Evolutionary conservation across 2,113 vertebrate species (phyloP), one percentile per base, ranked within the genome.

Genomic region (Silurus asotus): DNA sequence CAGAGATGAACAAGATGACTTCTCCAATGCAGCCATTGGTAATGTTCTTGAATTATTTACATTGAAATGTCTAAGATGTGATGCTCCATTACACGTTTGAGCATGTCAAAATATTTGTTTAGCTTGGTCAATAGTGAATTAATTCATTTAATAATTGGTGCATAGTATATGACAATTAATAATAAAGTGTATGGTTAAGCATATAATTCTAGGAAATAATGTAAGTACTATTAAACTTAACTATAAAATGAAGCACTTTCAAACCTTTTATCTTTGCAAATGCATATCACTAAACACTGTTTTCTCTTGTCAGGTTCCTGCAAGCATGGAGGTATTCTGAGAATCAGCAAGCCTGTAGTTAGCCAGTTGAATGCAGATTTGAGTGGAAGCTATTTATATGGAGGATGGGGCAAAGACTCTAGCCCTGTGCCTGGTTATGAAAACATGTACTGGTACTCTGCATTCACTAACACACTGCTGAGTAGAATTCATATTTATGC

Each of bases 391-490:
- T 93, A 76, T 20, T 74, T 20, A 5, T 93, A 87, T 45, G 93
- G 94, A 6, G 93, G 92, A 25, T 94, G 93, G 94, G 94, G 94
- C 4, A 95, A 93, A 90, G 93, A 95, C 87, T 94, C 93, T 65
- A 93, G 92, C 61, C 94, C 93, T 2, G 5, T 90, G 8, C 62
- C 88, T 75, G 93, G 93, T 51, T 90, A 76, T 86, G 93, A 95
- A 55, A 90, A 91, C 2, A 93, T 93, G 91, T 91, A 92, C 86
- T 93, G 91, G 87, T 94, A 91, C 51, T 90, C 90, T 75, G 92
- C 76, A 11, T 83, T 82, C 82, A 88, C 1, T 5, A 13, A 1
- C 14, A 51, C 92, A 4, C 0, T 1, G 56, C 58, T 92, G 15
- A 5, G 76, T 81, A 74, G 87, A 65, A 90, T 94, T 81, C 87